phyloP scores from a whole-genome alignment of 2,113 vertebrate genomes.

The Gallinago jamesoni region DNA sequence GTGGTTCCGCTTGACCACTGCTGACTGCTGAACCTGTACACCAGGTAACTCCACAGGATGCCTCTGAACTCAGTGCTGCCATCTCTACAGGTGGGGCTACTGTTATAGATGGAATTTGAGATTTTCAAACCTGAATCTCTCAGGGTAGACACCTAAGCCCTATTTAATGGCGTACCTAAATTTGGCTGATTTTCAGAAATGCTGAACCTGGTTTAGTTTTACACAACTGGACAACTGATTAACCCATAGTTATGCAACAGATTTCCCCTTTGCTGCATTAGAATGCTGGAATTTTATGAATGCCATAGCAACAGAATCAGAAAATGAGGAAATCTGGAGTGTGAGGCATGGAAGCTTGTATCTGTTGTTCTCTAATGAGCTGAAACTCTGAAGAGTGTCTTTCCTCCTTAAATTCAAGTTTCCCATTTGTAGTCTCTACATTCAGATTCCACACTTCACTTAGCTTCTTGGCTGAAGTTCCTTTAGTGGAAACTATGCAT shows the following conservation, averaged over 20 bases:
- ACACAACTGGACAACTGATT: not conserved
- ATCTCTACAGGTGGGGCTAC: rapidly evolving
- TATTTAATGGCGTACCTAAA: not conserved
- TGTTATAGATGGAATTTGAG: not conserved
- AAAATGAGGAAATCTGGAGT: not conserved
- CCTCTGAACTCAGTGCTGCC: rapidly evolving
- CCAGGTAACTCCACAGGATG: not conserved
- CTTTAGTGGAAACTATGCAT: not conserved
- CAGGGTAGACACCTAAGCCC: not conserved
- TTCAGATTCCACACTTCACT: not conserved
- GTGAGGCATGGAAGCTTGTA: not conserved
- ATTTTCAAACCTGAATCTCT: not conserved
- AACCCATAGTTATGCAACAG: not conserved
- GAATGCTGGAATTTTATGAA: not conserved
- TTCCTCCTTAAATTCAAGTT: not conserved
- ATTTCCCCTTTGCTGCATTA: not conserved
- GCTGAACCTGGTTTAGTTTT: not conserved
- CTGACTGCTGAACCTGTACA: rapidly evolving
- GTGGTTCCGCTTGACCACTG: rapidly evolving
- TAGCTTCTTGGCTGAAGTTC: conserved; percentile 1
- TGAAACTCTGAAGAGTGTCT: not conserved
- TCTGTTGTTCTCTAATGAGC: not conserved
- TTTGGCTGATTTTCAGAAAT: not conserved
- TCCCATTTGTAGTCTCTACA: not conserved
- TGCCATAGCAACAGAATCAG: not conserved